phyloP scores from a whole-genome alignment of 2,888 invertebrate species.

The Prenolepis imparis region DNA sequence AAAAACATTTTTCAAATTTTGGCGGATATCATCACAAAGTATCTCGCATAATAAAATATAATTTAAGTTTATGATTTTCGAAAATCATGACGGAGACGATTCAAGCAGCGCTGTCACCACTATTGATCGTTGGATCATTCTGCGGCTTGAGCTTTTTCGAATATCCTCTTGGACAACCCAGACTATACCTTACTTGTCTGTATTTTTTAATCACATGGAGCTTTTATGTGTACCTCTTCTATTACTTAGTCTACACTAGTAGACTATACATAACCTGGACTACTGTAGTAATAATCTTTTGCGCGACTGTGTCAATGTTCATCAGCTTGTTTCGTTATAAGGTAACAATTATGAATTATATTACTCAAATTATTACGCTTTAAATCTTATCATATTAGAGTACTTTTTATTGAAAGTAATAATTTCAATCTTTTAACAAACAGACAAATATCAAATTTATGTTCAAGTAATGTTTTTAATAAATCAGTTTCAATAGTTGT shows the following conservation, averaged over 20 bases:
- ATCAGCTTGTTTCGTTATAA: constrained; percentile 7
- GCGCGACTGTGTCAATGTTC: neutral
- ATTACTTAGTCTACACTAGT: neutral
- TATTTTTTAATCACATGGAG: constrained; percentile 14
- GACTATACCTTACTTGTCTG: neutral
- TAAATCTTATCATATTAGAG: neutral
- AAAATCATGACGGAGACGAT: neutral
- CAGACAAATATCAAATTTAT: neutral
- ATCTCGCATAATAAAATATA: neutral
- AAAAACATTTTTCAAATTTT: neutral
- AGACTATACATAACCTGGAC: neutral
- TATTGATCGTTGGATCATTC: neutral
- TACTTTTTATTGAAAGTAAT: neutral
- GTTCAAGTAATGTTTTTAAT: neutral
- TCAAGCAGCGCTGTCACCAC: neutral
- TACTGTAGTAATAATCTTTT: neutral
- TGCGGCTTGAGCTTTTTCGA: constrained; percentile 8
- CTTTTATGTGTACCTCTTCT: neutral
- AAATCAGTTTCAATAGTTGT: neutral
- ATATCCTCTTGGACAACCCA: constrained; percentile 18
- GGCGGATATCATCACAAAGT: neutral
- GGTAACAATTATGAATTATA: neutral
- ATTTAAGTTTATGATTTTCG: neutral
- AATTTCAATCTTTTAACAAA: neutral
- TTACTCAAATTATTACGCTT: neutral